These are phyloP conservation scores for Condylostylus longicornis DNA, from an alignment of 1,140 invertebrate genomes.

Conservation along the genomic window DNA sequence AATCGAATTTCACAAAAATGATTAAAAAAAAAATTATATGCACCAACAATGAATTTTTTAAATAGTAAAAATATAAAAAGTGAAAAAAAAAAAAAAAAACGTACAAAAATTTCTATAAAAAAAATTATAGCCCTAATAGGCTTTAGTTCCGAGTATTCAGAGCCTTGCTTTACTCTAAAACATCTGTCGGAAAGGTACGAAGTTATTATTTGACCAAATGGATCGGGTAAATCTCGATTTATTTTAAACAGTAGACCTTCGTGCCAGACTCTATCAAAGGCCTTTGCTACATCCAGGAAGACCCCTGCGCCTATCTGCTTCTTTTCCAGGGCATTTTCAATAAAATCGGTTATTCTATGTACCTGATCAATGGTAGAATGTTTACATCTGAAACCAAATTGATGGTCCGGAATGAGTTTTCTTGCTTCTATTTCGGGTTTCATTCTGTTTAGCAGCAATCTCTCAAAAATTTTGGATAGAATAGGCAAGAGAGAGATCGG, in stretches of 20 bases:
- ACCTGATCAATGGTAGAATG: slow-evolving; percentile 15
- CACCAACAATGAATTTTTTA: too few species aligned
- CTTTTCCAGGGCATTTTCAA: slow-evolving; percentile 11
- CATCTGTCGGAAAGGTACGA: slow-evolving; percentile 11
- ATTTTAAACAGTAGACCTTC: slow-evolving; percentile 16
- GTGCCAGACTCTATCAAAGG: slow-evolving; percentile 23
- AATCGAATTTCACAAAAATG: too few species aligned
- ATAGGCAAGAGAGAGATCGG: slow-evolving; percentile 23
- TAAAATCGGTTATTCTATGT: slow-evolving; percentile 8
- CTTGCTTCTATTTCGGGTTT: slow-evolving; percentile 10
- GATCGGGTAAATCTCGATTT: slow-evolving; percentile 1
- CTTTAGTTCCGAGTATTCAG: slow-evolving; percentile 9
- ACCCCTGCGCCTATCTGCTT: slow-evolving; percentile 16
- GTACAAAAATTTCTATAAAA: too few species aligned
- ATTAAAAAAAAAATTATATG: too few species aligned
- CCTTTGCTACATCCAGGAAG: slow-evolving; percentile 19
- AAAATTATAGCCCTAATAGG: slow-evolving; percentile 8
- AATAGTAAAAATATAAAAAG: too few species aligned
- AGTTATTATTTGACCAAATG: slow-evolving; percentile 7
- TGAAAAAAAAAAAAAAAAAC: too few species aligned
- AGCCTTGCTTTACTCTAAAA: slow-evolving; percentile 12
- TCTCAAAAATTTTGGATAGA: slow-evolving; percentile 23
- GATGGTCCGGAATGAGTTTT: slow-evolving; percentile 16
- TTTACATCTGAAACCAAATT: slow-evolving; percentile 22
- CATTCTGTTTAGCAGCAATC: slow-evolving; percentile 18